Evolutionary conservation across 2,888 invertebrate genomes (phyloP).

Genomic region (Epinotia bilunana): DNA sequence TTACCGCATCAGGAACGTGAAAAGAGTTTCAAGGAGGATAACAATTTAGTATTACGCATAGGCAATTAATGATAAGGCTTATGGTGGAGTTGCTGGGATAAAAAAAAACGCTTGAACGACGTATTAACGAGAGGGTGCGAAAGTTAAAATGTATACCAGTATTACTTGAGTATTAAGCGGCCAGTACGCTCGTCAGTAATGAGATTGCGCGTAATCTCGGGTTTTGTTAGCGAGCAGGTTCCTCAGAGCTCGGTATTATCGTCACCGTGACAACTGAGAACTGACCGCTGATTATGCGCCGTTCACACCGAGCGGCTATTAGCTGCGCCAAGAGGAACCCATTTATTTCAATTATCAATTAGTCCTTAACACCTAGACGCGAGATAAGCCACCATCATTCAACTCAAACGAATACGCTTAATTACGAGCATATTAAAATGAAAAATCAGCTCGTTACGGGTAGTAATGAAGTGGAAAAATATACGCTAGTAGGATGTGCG

Average conservation of each 20-base stretch:
- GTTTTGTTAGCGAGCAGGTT: constrained; percentile 65
- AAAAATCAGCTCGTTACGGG: constrained; percentile 67
- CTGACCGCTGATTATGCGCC: constrained; percentile 73
- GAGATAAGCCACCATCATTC: constrained; percentile 67
- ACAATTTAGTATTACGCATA: constrained; percentile 33
- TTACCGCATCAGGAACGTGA: background rate
- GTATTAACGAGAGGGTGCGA: constrained; percentile 59
- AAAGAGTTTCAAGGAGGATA: constrained; percentile 8
- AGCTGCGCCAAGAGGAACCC: constrained; percentile 64
- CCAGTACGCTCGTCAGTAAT: constrained; percentile 62
- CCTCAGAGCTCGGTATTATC: constrained; percentile 65
- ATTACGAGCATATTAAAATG: constrained; percentile 76
- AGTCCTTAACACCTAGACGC: constrained; percentile 75
- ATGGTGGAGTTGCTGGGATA: constrained; percentile 29
- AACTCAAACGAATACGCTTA: constrained; percentile 60
- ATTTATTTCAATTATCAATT: constrained; percentile 77
- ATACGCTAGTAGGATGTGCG: constrained; percentile 48
- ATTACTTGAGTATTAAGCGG: constrained; percentile 64
- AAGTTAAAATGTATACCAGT: constrained; percentile 66
- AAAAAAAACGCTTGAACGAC: constrained; percentile 49
- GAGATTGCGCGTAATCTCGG: constrained; percentile 73
- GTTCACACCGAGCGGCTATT: constrained; percentile 71
- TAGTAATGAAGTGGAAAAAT: constrained; percentile 69
- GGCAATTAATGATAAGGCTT: constrained; percentile 40
- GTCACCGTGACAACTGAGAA: constrained; percentile 74